phyloP scores from a whole-genome alignment of 1,140 invertebrate species.

The Physella acuta region DNA sequence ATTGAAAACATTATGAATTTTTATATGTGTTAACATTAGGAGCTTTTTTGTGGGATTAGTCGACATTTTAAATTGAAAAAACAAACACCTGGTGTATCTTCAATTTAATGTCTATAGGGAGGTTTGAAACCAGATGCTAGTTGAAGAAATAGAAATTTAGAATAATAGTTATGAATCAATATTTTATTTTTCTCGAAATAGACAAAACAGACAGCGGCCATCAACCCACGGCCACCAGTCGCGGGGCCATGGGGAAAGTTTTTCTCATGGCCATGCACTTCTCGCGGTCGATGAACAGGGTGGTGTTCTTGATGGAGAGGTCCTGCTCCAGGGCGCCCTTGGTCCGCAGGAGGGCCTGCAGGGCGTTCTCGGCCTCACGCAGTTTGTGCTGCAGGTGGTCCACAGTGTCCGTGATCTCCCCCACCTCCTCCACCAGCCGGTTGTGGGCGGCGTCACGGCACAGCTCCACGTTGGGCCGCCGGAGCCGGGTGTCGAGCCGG shows the following conservation, averaged over 20 bases:
- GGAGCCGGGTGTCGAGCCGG: constrained; percentile 78
- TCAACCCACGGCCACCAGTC: constrained; percentile 43
- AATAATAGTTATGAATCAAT: background rate
- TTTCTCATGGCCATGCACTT: constrained; percentile 89
- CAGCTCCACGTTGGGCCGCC: constrained; percentile 83
- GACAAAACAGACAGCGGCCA: background rate
- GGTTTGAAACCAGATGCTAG: background rate
- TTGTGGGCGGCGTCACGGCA: constrained; percentile 83
- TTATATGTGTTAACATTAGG: too few species aligned
- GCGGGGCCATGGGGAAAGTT: constrained; percentile 73
- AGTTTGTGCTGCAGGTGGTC: constrained; percentile 56
- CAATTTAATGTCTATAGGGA: background rate
- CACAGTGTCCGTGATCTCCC: constrained; percentile 58
- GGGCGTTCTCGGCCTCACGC: constrained; percentile 62
- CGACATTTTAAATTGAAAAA: too few species aligned
- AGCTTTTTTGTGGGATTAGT: too few species aligned
- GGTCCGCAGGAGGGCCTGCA: constrained; percentile 80
- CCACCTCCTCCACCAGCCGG: constrained; percentile 61
- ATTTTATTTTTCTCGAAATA: background rate
- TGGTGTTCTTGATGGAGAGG: constrained; percentile 83
- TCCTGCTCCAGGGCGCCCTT: constrained; percentile 82
- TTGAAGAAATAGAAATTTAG: background rate
- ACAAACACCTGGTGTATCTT: background rate
- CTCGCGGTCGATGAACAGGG: constrained; percentile 89
- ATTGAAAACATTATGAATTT: too few species aligned